phyloP scores from a whole-genome alignment of 2,797 vertebrate species.

The Salmo trutta region DNA sequence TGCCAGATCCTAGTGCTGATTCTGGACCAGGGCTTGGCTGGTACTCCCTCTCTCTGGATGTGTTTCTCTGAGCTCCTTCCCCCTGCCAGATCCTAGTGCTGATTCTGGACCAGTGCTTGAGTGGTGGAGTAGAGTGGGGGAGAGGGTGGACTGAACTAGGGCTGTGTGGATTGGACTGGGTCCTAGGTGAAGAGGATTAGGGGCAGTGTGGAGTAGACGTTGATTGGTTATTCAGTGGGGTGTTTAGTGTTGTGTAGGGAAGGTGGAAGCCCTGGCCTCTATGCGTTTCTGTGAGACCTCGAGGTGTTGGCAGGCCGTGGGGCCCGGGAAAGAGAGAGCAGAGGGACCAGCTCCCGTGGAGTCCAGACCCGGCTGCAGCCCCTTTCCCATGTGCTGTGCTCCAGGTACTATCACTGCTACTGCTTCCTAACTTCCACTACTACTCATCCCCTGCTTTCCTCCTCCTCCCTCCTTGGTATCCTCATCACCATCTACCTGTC shows the following conservation, averaged over 20 bases:
- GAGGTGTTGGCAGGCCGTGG: slow-evolving; percentile 72
- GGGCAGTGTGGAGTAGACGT: too few species aligned
- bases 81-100: neutral
- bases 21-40: neutral
- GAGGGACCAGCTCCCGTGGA: slow-evolving; percentile 76
- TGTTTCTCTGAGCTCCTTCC: neutral
- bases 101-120: neutral
- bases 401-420: slow-evolving; percentile 80
- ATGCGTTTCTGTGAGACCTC: slow-evolving; percentile 66
- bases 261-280: slow-evolving; percentile 4
- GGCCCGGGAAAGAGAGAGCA: slow-evolving; percentile 22
- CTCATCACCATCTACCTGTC: neutral
- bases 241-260: too few species aligned
- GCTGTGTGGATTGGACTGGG: neutral
- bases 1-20: neutral
- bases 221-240: too few species aligned
- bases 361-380: slow-evolving; percentile 83
- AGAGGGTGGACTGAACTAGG: slow-evolving; percentile 24
- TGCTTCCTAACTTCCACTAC: neutral
- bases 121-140: slow-evolving; percentile 48
- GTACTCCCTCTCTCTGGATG: neutral
- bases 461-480: neutral
- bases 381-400: slow-evolving; percentile 91
- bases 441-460: neutral
- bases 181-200: too few species aligned